Evolutionary conservation across 2,888 invertebrate species (phyloP), one percentile per base, ranked within the genome.

Genomic region (Tetropium fuscum): DNA sequence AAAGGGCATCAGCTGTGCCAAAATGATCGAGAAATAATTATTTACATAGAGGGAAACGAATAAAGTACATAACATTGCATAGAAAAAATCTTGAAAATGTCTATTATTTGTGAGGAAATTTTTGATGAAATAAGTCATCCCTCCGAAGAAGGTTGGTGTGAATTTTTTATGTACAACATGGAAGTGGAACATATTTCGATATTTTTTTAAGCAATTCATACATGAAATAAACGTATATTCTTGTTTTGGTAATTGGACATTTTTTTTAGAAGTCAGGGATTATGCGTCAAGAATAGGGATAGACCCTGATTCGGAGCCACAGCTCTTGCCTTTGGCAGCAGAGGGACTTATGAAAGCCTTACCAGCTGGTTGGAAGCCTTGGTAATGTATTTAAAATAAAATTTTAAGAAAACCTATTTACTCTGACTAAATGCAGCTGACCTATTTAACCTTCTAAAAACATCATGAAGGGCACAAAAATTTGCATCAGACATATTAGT

Each of bases 331-430:
- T 62, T 85, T 97, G 77, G 97, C 97, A 55, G 87, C 89, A 68
- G 94, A 95, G 84, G 96, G 96, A 22, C 89, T 97, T 66, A 92
- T 94, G 90, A 94, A 94, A 80, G 93, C 95, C 18, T 81, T 97
- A 69, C 97, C 97, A 32, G 80, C 88, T 58, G 90, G 90, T 63
- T 94, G 94, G 94, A 91, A 88, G 78, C 93, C 94, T 68, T 92
- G 91, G 92, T 92, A 85, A 85, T 85, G 7, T 49, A 18, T 18
- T 40, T 32, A 81, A 27, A n/a, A 27, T 38, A 53, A n/a, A n/a
- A n/a, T n/a, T n/a, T n/a, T n/a, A n/a, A n/a, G n/a, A n/a, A n/a
- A n/a, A n/a, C n/a, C n/a, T n/a, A n/a, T n/a, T n/a, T n/a, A n/a
- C n/a, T n/a, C n/a, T n/a, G n/a, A n/a, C n/a, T n/a, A n/a, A n/a